Conservation (phyloP, 37 sponge, comb jelly and placozoan genomes). For the Aphrocallistes beatrix region DNA sequence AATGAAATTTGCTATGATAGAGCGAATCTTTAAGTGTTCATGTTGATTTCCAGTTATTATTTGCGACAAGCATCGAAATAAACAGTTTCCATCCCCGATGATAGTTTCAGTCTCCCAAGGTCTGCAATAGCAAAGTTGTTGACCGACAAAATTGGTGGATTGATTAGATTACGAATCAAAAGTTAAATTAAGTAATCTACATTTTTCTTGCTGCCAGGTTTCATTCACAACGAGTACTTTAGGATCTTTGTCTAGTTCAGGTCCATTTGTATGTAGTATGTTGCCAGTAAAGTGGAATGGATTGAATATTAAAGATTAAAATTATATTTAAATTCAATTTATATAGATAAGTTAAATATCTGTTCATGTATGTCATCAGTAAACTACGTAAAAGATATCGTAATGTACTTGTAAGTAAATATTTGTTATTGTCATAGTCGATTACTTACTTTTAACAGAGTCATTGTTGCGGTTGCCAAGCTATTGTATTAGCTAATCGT, state of each 20-base stretch:
- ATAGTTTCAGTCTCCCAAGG: not conserved
- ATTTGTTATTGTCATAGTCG: no score
- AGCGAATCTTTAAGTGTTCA: not conserved
- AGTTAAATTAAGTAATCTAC: not conserved
- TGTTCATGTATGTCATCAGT: no score
- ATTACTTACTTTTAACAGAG: no score
- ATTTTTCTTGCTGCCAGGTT: constrained; percentile 2
- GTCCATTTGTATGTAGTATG: not conserved
- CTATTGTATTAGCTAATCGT: no score
- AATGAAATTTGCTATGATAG: not conserved
- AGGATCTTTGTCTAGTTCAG: not conserved
- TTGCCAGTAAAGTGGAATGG: no score
- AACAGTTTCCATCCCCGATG: not conserved
- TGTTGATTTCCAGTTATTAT: not conserved
- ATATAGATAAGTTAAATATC: no score
- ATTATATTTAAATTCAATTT: no score
- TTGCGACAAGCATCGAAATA: not conserved
- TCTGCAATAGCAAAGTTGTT: not conserved
- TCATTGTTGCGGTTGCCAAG: no score
- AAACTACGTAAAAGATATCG: no score
- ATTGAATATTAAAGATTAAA: no score
- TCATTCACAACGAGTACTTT: not conserved
- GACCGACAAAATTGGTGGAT: not conserved
- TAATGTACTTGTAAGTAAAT: no score
- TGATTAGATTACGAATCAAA: not conserved